Evolutionary conservation across 2,113 vertebrate species (phyloP).

Genomic region (Castor canadensis): DNA sequence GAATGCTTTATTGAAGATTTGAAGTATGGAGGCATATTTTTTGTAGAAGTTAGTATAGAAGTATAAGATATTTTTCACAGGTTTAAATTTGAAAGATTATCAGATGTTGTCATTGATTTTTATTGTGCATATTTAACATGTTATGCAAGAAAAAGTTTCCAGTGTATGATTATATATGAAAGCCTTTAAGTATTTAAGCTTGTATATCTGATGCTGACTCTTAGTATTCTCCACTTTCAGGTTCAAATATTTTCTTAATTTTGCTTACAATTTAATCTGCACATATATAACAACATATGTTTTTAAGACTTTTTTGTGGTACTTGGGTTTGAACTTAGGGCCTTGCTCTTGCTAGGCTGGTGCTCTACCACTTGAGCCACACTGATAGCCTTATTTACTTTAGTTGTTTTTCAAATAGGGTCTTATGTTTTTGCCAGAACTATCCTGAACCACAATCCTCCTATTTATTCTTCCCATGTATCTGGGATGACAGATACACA

Average conservation of each 20-base stretch:
- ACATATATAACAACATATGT: neutral
- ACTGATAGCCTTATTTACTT: no score
- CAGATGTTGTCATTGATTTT: neutral
- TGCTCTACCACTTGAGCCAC: no score
- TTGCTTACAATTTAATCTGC: neutral
- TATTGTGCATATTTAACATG: slow-evolving; percentile 1
- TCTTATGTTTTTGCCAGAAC: no score
- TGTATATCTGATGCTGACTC: neutral
- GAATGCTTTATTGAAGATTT: neutral
- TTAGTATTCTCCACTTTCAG: neutral
- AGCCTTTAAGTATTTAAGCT: neutral
- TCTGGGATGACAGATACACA: no score
- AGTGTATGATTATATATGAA: neutral
- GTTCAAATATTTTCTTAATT: neutral
- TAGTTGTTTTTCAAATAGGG: no score
- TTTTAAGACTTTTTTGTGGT: no score
- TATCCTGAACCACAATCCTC: no score
- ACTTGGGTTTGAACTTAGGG: no score
- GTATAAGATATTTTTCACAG: neutral
- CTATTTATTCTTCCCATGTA: no score
- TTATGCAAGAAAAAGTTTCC: neutral
- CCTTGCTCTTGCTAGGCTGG: no score
- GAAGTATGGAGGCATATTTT: neutral
- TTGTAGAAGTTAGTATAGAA: neutral
- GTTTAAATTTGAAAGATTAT: neutral